Evolutionary conservation across 2,888 invertebrate genomes (phyloP), one percentile per base, ranked within the genome.

Genomic region (Spodoptera littoralis): DNA sequence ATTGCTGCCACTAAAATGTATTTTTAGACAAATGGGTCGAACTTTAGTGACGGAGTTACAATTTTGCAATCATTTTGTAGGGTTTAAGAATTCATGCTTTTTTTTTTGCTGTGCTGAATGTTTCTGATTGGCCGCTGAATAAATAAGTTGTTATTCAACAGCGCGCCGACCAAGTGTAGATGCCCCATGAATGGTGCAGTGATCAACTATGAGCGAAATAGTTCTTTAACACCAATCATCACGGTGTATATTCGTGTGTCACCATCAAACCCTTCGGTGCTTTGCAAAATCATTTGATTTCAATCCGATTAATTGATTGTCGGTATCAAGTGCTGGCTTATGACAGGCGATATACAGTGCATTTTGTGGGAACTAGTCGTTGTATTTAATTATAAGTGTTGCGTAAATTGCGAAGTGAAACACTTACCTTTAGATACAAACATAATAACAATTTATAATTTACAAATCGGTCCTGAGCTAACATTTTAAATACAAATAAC

Each of bases 161-260:
- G 45, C 57, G 27, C 44, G 36, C 55, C 50, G 49, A 63, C 49
- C 45, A 48, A 62, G 64, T 77, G 80, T 64, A 52, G 65, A 65
- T 70, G 74, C 60, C 54, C 66, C 66, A 74, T 79, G 80, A 80
- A 36, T 27, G 72, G 77, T 81, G 81, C 66, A 62, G 60, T 76
- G 77, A 76, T 75, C 59, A 65, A 65, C 68, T 73, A 75, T 80
- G 76, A 76, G 76, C 77, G 68, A 81, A 68, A 77, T 73, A 81
- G 72, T 70, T 79, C 70, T 76, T 64, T 71, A 79, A 79, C 76
- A 73, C 72, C 78, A 77, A 67, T 71, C 60, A 58, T 80, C 79
- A 83, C 80, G 86, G 84, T 85, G 83, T 88, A 82, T 60, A 71
- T 71, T 84, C 75, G 78, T 77, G 84, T 84, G 79, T 77, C 79